Conservation (phyloP, 2,797 vertebrate species). For the Bradypus variegatus region DNA sequence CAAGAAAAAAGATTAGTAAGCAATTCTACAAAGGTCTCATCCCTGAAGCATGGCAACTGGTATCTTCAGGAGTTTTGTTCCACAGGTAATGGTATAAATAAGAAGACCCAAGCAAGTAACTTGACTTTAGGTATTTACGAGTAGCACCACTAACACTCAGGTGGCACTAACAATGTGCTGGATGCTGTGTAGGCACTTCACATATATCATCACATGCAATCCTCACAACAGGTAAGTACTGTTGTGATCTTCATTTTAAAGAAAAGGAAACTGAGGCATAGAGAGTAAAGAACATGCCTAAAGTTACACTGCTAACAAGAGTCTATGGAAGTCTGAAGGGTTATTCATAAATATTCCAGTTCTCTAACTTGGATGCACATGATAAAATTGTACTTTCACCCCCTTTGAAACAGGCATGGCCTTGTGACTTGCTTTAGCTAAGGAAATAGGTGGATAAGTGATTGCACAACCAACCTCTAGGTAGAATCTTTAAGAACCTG, state of each 20-base stretch:
- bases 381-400: not conserved
- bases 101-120: not conserved
- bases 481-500: not conserved
- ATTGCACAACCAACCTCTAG: not conserved
- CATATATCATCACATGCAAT: not conserved
- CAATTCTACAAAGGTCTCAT: not conserved
- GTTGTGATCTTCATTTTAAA: not conserved
- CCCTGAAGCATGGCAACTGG: not conserved
- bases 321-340: not conserved
- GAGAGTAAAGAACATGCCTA: not conserved
- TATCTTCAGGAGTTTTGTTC: not conserved
- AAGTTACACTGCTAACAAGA: not conserved
- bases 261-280: not conserved
- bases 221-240: not conserved
- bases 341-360: not conserved
- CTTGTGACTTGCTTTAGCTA: not conserved
- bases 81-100: not conserved
- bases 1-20: not conserved
- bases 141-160: not conserved
- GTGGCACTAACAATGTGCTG: not conserved
- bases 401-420: not conserved
- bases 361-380: not conserved
- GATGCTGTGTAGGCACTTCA: not conserved
- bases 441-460: not conserved
- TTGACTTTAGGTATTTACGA: slow-evolving; percentile 1